Base-by-base conservation (phyloP, 2,797 vertebrate species). In the Molothrus aeneus region DNA sequence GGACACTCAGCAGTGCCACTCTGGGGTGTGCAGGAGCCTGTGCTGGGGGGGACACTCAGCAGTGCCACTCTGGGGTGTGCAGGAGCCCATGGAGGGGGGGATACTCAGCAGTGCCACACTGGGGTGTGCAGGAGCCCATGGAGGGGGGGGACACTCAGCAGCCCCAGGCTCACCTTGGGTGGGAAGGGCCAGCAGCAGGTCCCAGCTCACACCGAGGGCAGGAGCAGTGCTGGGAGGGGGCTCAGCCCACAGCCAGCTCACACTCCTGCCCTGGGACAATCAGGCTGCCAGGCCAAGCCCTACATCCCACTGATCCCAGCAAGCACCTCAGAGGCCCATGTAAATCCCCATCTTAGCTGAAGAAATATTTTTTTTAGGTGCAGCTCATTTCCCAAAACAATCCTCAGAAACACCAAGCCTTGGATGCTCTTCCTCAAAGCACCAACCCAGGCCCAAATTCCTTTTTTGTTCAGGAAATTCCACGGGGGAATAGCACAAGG, bases 241-340 rank as follows among this genome's bases (percentile, higher is more conserved):
- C 45, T 75, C 24, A 11, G 68, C 14, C 16, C 60, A 54, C 31
- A 5, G 28, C 43, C 40, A 66, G 42, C 51, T 28, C 42, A 38
- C 51, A 17, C 14, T 57, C 28, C 42, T 80, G 63, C 51, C n/a
- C 29, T 38, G 63, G 63, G 18, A 47, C 29, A 56, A 20, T 26
- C 42, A 38, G 40, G 20, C 32, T 54, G 32, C 32, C 50, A 45
- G 75, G 22, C 36, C 31, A 1, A 80, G n/a, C 13, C 7, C 34
- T 31, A 16, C 17, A 36, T 28, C 60, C 47, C 75, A 32, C 3
- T 0, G 28, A 28, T 14, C 24, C 51, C 26, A 29, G 36, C 0
- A 0, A 60, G 72, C 29, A 28, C 12, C 65, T n/a, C 16, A 0
- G 13, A 17, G 45, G 32, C 40, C 61, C 4, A 0, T 38, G 29